These are phyloP conservation scores for Drosophila malerkotliana DNA, from an alignment of 1,140 invertebrate species.

Conservation along the genomic window DNA sequence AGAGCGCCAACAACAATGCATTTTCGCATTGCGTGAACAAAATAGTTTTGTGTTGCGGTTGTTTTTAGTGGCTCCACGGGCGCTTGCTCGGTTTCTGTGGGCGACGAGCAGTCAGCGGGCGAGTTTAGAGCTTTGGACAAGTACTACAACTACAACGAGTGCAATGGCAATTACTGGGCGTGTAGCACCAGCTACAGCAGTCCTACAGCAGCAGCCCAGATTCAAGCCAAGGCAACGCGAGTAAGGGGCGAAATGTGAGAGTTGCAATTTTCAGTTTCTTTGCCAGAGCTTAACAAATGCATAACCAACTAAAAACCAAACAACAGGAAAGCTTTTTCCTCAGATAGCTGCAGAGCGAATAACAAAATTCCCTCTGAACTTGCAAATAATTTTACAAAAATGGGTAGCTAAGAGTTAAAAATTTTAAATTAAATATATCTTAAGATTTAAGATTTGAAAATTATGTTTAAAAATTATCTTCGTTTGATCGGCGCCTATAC, in stretches of 20 bases:
- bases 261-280: conserved; percentile 62
- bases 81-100: conserved; percentile 19
- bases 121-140: conserved; percentile 41
- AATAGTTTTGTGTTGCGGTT: conserved; percentile 80
- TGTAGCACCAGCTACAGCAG: conserved; percentile 42
- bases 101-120: conserved; percentile 1
- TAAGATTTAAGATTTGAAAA: no score
- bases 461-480: no score
- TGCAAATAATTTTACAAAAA: not conserved
- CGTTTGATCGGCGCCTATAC: not conserved
- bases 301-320: conserved; percentile 45
- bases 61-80: conserved; percentile 65
- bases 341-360: not conserved
- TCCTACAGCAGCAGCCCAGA: conserved; percentile 33
- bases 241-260: conserved; percentile 18
- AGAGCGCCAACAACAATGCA: conserved; percentile 59
- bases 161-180: conserved; percentile 65
- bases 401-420: not conserved
- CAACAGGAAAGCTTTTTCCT: not conserved
- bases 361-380: not conserved
- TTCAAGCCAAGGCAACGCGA: not conserved
- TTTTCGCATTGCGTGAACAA: conserved; percentile 80
- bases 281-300: conserved; percentile 54
- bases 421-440: not conserved
- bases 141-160: conserved; percentile 45